Evolutionary conservation across 1,140 invertebrate genomes (phyloP), one percentile per base, ranked within the genome.

Genomic region (Drosophila rufa): DNA sequence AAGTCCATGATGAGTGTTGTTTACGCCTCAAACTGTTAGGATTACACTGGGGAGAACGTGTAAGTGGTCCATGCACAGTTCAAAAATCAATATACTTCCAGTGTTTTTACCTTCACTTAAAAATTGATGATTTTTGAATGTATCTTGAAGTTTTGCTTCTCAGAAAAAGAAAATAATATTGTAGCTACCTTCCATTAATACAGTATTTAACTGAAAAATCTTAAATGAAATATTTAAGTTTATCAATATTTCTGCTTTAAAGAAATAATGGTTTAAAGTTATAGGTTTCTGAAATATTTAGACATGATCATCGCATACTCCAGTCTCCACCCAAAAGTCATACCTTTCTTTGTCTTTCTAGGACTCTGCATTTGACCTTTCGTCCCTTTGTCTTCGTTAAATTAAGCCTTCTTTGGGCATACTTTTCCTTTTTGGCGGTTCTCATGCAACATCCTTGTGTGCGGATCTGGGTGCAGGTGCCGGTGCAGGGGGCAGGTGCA

Each of bases 1-100:
- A 78, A 78, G 46, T 69, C 74, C 48, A 77, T 76, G 61, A 75
- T 64, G 46, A 66, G 60, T 68, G 45, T 50, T 40, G 51, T 56
- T 56, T 56, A 14, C 11, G 61, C 22, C 51, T 9, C 61, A 19
- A 30, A 42, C 3, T 7, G 7, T 62, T 14, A 2, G 19, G 40
- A 62, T 62, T 62, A 45, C 62, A 66, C 56, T 17, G 12, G 36
- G 56, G 43, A 14, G 43, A 43, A 17, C n/a, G 15, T 7, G 4
- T 40, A 6, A 40, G 38, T 40, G 38, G 38, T 4, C 38, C 4
- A 15, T 5, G 14, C 2, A 15, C 14, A 15, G 14, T 42, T n/a
- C 40, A 42, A n/a, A n/a, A 56, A 56, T 15, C 14, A 56, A 40
- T 56, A 15, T 9, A 9, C 2, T 11, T 9, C 0, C 3, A 2